A percentile compares a stretch with the other conserved stretches of the same genome.
phyloP scores from a whole-genome alignment of 2,888 invertebrate species.

The Xylocampa areola region DNA sequence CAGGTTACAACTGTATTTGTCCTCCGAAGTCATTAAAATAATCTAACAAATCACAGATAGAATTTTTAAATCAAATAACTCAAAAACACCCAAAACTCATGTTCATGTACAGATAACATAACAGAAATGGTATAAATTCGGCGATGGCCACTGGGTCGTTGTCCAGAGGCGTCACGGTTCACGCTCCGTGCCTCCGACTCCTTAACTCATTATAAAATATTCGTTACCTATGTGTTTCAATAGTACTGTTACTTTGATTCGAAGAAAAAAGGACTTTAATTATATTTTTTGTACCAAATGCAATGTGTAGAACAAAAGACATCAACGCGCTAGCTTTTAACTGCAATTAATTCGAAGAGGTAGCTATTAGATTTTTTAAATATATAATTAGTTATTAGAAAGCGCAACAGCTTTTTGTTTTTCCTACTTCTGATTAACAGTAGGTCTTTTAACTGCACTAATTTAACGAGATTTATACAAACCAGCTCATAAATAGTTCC shows the following conservation, averaged over 20 bases:
- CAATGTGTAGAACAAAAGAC: slow-evolving; percentile 62
- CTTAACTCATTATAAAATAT: slow-evolving; percentile 60
- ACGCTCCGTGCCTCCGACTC: slow-evolving; percentile 61
- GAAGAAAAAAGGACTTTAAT: slow-evolving; percentile 21
- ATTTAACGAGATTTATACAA: no score
- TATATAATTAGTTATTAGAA: no score
- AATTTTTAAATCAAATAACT: slow-evolving; percentile 9
- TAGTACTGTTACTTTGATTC: slow-evolving; percentile 27
- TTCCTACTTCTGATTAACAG: no score
- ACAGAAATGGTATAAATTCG: slow-evolving; percentile 50
- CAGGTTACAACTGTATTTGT: no score
- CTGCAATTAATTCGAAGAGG: no score
- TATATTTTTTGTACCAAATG: slow-evolving; percentile 19
- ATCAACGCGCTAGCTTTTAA: slow-evolving; percentile 62
- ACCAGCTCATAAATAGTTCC: no score
- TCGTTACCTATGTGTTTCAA: slow-evolving; percentile 48
- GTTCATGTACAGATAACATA: slow-evolving; percentile 17
- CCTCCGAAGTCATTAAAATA: no score
- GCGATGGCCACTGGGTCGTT: slow-evolving; percentile 65
- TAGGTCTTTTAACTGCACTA: no score
- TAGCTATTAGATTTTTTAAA: no score
- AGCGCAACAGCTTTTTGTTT: no score
- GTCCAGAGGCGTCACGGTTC: slow-evolving; percentile 72
- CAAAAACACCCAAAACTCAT: slow-evolving; percentile 11
- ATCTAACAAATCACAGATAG: neutral